Percentiles rank a stretch among this genome's conserved stretches.
phyloP scores from a whole-genome alignment of 2,797 vertebrate species.

The Coilia nasus region DNA sequence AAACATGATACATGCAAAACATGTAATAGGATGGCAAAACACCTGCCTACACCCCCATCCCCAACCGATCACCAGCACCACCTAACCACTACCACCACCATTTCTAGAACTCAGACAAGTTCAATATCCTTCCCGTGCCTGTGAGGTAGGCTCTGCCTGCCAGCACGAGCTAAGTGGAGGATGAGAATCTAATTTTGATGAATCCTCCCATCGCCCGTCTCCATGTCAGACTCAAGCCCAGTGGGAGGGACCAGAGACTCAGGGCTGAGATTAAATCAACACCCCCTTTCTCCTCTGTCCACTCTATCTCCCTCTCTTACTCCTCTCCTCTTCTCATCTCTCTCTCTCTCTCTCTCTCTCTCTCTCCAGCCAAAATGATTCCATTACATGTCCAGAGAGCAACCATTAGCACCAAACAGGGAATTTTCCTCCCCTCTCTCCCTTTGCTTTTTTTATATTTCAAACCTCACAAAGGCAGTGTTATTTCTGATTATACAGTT shows the following conservation, averaged over 20 bases:
- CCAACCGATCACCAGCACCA: conserved; percentile 21
- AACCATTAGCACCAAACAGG: conserved; percentile 75
- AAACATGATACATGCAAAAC: conserved; percentile 27
- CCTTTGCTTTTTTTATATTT: conserved; percentile 57
- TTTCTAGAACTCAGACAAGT: conserved; percentile 49
- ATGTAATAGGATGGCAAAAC: neutral
- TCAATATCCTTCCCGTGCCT: conserved; percentile 56
- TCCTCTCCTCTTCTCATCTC: conserved; percentile 54
- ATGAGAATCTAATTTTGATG: conserved; percentile 76
- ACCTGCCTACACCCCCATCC: conserved; percentile 35
- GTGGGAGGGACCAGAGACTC: conserved; percentile 66
- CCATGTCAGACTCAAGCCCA: conserved; percentile 66
- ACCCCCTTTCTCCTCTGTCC: conserved; percentile 64
- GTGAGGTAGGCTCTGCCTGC: conserved; percentile 61
- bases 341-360: conserved; percentile 52
- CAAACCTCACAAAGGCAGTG: conserved; percentile 61
- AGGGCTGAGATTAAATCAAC: conserved; percentile 74
- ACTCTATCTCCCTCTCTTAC: conserved; percentile 58
- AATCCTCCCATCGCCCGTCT: conserved; percentile 66
- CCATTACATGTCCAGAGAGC: conserved; percentile 74
- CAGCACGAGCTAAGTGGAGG: conserved; percentile 64
- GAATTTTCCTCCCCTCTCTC: conserved; percentile 59
- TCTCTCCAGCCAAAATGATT: conserved; percentile 72
- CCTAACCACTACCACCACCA: neutral
- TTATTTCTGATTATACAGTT: conserved; percentile 79